Conservation (phyloP, 2,888 invertebrate genomes). For the Dicycla oo region DNA sequence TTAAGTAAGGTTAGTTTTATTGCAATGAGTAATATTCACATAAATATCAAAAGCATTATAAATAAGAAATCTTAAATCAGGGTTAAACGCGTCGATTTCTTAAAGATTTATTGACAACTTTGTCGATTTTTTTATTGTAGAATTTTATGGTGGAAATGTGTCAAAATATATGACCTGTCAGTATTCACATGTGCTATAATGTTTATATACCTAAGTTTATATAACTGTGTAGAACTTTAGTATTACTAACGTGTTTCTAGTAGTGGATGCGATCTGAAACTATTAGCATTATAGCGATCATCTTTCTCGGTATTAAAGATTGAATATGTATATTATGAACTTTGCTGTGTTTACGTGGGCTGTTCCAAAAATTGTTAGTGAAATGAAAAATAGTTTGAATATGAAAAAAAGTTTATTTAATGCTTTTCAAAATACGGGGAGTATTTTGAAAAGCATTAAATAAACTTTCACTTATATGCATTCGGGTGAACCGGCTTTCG, state of each 20-base stretch:
- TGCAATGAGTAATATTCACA: constrained; percentile 33
- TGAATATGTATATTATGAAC: constrained; percentile 9
- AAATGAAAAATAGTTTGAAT: too few species aligned
- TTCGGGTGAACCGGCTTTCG: too few species aligned
- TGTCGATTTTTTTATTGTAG: constrained; percentile 54
- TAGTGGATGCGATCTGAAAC: constrained; percentile 36
- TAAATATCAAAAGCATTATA: constrained; percentile 54
- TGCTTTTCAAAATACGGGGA: too few species aligned
- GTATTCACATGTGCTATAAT: constrained; percentile 71
- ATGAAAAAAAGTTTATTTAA: too few species aligned
- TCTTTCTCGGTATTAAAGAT: constrained; percentile 27
- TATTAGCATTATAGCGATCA: constrained; percentile 41
- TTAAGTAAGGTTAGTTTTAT: constrained; percentile 50
- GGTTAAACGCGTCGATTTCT: constrained; percentile 58
- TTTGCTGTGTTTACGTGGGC: constrained; percentile 1
- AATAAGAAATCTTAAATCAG: constrained; percentile 50
- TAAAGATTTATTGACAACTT: constrained; percentile 50
- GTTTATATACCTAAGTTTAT: constrained; percentile 59
- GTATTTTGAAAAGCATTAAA: too few species aligned
- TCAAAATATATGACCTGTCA: constrained; percentile 69
- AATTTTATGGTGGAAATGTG: constrained; percentile 61
- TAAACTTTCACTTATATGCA: too few species aligned
- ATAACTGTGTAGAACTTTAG: constrained; percentile 60
- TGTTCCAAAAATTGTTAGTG: too few species aligned
- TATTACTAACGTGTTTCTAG: constrained; percentile 46